A percentile compares a stretch with the other conserved stretches of the same genome.
phyloP scores from a whole-genome alignment of 2,888 invertebrate genomes.

The Heteromyza rotundicornis region DNA sequence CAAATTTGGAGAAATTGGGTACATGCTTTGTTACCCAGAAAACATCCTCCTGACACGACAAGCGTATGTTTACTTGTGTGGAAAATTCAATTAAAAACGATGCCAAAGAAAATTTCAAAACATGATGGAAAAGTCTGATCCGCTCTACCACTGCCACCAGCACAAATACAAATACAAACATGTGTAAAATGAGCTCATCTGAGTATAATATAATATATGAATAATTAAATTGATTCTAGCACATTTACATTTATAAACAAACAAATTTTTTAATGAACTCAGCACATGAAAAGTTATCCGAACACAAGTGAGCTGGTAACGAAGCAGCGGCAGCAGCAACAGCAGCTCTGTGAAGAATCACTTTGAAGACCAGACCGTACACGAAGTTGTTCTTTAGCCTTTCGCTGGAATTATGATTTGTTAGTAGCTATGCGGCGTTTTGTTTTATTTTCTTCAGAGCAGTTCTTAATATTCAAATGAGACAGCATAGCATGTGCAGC shows the following conservation, averaged over 20 bases:
- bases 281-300: not conserved
- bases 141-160: not conserved
- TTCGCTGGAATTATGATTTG: not conserved
- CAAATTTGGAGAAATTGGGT: not conserved
- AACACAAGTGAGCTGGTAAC: too few relatives aligned
- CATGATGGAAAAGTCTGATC: too few relatives aligned
- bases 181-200: not conserved
- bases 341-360: not conserved
- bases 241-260: conserved; percentile 4
- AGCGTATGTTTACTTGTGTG: too few relatives aligned
- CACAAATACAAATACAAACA: not conserved
- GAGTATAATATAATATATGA: not conserved
- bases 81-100: not conserved
- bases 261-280: conserved; percentile 2
- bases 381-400: not conserved
- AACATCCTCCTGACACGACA: not conserved
- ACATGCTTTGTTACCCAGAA: not conserved
- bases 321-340: too few relatives aligned
- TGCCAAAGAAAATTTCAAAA: not conserved
- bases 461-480: not conserved
- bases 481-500: not conserved
- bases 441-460: not conserved
- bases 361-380: conserved; percentile 3
- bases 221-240: not conserved
- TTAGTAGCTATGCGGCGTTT: not conserved